Base-by-base conservation (phyloP, 2,888 invertebrate species). In the Oscheius myriophilus region DNA sequence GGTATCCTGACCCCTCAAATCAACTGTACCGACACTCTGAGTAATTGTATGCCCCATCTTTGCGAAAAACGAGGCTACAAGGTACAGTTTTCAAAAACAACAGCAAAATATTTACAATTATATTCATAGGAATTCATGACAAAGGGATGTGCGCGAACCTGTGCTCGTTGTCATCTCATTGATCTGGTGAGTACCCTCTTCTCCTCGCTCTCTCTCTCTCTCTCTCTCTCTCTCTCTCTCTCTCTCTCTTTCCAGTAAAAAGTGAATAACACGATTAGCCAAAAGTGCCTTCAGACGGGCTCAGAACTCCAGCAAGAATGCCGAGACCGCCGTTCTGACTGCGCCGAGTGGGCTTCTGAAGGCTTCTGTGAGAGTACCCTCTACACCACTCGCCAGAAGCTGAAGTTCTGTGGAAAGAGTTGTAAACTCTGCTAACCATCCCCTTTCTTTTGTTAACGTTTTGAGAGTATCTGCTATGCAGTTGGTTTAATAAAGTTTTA, bases 341-440 rank as follows among this genome's bases (percentile, higher is more conserved):
- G 82, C 67, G 75, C 59, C 11, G 81, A 82, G 53, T 82, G 82
- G 82, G 79, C 79, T 0, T 69, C 71, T 11, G 76, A 81, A 64
- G 82, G 82, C 7, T 82, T 82, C 71, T 82, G 82, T 55, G 72
- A 77, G 53, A 78, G 78, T 26, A 73, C 76, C 1, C 66, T 81
- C 23, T 82, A 82, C 70, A 76, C 79, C 4, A 76, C 77, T 0
- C 55, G 76, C 33, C 82, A 82, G 46, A 82, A 82, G 42, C 65
- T 78, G 59, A 78, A 78, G 57, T 78, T 81, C 67, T 82, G 82
- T 46, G 82, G 81, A 14, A 77, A 77, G 53, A 78, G 79, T 39
- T 82, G 82, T 52, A 78, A 79, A 64, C 62, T 80, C 12, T 82
- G 82, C 52, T 78, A 18, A 55, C 42, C 26, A 25, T 33, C n/a